Conservation (phyloP, 2,888 invertebrate genomes). For the Aelia acuminata region DNA sequence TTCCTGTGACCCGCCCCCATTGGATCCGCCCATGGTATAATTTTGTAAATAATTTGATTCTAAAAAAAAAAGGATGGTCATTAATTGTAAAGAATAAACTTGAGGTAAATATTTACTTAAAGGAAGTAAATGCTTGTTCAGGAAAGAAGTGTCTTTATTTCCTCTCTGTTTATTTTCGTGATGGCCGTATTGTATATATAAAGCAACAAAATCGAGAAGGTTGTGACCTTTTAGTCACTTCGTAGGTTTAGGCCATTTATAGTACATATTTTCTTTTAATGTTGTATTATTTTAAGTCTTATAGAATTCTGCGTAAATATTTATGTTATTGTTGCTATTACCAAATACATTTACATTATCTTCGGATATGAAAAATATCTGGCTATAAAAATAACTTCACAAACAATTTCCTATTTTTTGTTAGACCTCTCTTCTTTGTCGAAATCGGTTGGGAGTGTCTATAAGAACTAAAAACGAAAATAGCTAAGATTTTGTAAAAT, state of each 20-base stretch:
- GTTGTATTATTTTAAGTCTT: not conserved
- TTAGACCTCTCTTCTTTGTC: no score
- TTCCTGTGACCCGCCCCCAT: no score
- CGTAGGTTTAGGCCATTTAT: not conserved
- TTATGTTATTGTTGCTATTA: not conserved
- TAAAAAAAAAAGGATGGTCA: no score
- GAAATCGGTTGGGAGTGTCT: no score
- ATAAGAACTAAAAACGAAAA: no score
- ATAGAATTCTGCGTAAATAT: not conserved
- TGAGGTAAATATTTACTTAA: not conserved
- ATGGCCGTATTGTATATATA: slow-evolving; percentile 12
- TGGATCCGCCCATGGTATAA: no score
- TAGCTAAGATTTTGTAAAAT: no score
- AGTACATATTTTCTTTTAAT: not conserved
- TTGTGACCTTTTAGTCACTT: not conserved
- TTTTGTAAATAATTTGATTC: no score
- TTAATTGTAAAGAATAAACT: no score
- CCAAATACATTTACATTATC: not conserved
- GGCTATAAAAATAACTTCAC: not conserved
- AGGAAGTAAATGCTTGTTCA: not conserved
- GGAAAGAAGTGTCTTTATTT: not conserved
- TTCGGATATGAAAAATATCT: not conserved
- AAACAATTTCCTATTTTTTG: no score
- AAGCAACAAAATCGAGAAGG: not conserved
- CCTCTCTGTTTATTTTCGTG: slow-evolving; percentile 19